Percentiles rank a stretch among this genome's conserved stretches.
Evolutionary conservation across 2,888 invertebrate genomes (phyloP).

Genomic region (Tetanocera ferruginea): DNA sequence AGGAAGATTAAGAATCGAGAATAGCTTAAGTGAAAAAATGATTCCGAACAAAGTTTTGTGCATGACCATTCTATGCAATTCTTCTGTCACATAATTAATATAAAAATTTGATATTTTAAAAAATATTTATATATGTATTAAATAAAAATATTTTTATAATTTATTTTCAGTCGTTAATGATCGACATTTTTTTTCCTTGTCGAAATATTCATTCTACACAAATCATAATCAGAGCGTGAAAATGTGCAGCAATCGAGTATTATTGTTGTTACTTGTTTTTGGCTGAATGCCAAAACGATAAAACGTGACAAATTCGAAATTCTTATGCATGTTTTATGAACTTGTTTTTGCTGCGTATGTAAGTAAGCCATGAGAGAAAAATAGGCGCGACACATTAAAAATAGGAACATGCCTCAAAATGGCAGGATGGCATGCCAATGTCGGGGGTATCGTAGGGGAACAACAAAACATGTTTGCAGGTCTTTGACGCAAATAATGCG

Average conservation of each 20-base stretch:
- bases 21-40: too few species aligned
- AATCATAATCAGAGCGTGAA: conserved; percentile 40
- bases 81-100: too few species aligned
- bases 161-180: too few species aligned
- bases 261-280: not conserved
- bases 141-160: too few species aligned
- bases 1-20: too few species aligned
- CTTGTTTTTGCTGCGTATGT: not conserved
- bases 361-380: not conserved
- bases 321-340: not conserved
- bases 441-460: too few species aligned
- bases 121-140: too few species aligned
- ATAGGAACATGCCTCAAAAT: not conserved
- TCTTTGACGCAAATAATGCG: too few species aligned
- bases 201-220: conserved; percentile 10
- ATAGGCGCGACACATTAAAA: not conserved
- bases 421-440: not conserved
- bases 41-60: too few species aligned
- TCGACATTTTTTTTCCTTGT: conserved; percentile 1
- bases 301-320: conserved; percentile 26
- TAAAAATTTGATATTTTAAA: too few species aligned
- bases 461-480: not conserved
- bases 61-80: too few species aligned
- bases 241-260: not conserved
- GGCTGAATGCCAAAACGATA: conserved; percentile 27